phyloP scores from a whole-genome alignment of 2,797 vertebrate species.

The Pempheris klunzingeri region DNA sequence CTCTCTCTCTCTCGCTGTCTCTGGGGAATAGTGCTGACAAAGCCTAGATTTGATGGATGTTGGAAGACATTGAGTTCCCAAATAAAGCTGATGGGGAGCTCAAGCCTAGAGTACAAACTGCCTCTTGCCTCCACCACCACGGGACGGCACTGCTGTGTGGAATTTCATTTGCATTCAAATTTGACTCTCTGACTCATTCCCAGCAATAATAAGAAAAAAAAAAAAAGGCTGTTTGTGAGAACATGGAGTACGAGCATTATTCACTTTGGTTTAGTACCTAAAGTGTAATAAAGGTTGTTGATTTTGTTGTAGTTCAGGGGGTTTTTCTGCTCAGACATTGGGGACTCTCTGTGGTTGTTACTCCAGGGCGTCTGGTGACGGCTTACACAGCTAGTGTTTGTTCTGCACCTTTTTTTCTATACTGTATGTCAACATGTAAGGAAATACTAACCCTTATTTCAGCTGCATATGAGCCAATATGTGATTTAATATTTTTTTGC shows the following conservation, averaged over 20 bases:
- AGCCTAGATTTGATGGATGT: conserved; percentile 70
- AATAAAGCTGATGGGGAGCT: conserved; percentile 57
- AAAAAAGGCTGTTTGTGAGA: conserved; percentile 46
- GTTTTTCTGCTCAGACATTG: conserved; percentile 28
- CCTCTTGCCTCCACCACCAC: conserved; percentile 28
- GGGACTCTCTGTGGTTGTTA: conserved; percentile 39
- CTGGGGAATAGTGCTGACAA: conserved; percentile 68
- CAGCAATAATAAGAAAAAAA: conserved; percentile 32
- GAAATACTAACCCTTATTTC: not conserved
- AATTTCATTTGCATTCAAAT: conserved; percentile 62
- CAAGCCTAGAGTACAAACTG: conserved; percentile 10
- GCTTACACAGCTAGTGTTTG: conserved; percentile 48
- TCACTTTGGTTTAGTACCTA: conserved; percentile 37
- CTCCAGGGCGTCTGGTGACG: conserved; percentile 38
- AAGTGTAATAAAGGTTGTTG: conserved; percentile 54
- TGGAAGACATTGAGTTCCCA: conserved; percentile 63
- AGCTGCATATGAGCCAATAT: not conserved
- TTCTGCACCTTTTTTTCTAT: conserved; percentile 27
- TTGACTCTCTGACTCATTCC: conserved; percentile 60
- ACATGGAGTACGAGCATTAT: conserved; percentile 32
- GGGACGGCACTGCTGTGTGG: conserved; percentile 21
- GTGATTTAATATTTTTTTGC: not conserved
- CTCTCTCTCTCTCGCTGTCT: conserved; percentile 28
- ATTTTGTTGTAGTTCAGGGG: conserved; percentile 42
- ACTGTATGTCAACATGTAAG: not conserved